A percentile compares a stretch with the other conserved stretches of the same genome.
Evolutionary conservation across 2,888 invertebrate genomes (phyloP).

Genomic region (Aporophyla lueneburgensis): DNA sequence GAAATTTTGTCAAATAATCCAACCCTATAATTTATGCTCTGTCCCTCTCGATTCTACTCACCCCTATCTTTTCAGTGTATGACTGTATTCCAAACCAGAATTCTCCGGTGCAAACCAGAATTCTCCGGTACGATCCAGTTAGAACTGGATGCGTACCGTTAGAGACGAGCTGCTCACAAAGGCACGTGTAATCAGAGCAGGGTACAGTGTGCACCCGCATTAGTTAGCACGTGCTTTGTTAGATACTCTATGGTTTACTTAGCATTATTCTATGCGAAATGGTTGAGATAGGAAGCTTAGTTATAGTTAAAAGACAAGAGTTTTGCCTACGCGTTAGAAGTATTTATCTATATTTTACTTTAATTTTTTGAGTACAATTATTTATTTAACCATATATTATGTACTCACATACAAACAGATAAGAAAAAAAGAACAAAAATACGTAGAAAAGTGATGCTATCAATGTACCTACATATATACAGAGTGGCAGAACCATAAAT

Average conservation of each 20-base stretch:
- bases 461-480: background rate
- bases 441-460: background rate
- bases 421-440: background rate
- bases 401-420: background rate
- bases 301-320: background rate
- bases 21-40: background rate
- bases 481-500: no score
- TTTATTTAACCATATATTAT: background rate
- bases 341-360: background rate
- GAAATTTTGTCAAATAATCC: background rate
- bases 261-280: slow-evolving; percentile 1
- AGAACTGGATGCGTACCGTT: slow-evolving; percentile 24
- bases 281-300: slow-evolving; percentile 12
- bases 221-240: slow-evolving; percentile 39
- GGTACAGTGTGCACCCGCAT: slow-evolving; percentile 49
- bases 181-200: slow-evolving; percentile 44
- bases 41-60: background rate
- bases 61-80: slow-evolving; percentile 6
- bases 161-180: slow-evolving; percentile 43
- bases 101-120: slow-evolving; percentile 22
- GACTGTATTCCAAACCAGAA: slow-evolving; percentile 35
- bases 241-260: background rate
- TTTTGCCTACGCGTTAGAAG: background rate
- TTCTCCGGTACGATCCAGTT: slow-evolving; percentile 25
- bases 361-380: background rate